Base-by-base conservation (phyloP, 2,888 invertebrate genomes). In the Sepioteuthis lessoniana region DNA sequence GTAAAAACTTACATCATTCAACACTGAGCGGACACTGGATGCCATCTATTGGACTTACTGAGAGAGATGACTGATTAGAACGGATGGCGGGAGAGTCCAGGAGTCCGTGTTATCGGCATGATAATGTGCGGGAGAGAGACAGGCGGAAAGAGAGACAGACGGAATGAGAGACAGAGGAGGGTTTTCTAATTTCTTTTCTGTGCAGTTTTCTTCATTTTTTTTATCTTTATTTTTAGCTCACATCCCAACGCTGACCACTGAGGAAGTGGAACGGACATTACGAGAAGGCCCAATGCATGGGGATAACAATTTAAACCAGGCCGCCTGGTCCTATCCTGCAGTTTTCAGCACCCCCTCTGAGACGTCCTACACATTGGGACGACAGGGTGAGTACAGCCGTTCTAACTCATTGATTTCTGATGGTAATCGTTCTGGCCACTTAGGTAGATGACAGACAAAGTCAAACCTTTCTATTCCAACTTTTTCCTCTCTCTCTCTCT, bases 261-360 rank as follows among this genome's bases (percentile, higher is more conserved):
- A 93, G 35, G 93, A 93, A 93, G 93, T 93, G 35, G 93, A 93
- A 35, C 93, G 93, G 46, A 93, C 93, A 47, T 50, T 93, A 93
- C 93, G 93, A 42, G 93, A 93, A 93, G 93, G 93, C 28, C 93
- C 93, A 55, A 93, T 93, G 93, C 93, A 93, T n/a, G 46, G 47
- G 37, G 93, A 93, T 55, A 93, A 93, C 37, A 93, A 93, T 47
- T 35, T 93, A 50, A 93, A 50, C 93, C 93, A 93, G 55, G 46
- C 93, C n/a, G 93, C 93, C 37, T 93, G 93, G 93, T 93, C 93
- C 50, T 93, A 93, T n/a, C 93, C 93, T 13, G 91, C 46, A 13
- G 46, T 93, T 19, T 47, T 50, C 93, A 93, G 93, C 3, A 28
- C 93, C 46, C 42, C 38, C 19, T 93, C 93, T 37, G 91, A 91